Evolutionary conservation across 2,113 vertebrate genomes (phyloP).

Genomic region (Enhydra lutris): DNA sequence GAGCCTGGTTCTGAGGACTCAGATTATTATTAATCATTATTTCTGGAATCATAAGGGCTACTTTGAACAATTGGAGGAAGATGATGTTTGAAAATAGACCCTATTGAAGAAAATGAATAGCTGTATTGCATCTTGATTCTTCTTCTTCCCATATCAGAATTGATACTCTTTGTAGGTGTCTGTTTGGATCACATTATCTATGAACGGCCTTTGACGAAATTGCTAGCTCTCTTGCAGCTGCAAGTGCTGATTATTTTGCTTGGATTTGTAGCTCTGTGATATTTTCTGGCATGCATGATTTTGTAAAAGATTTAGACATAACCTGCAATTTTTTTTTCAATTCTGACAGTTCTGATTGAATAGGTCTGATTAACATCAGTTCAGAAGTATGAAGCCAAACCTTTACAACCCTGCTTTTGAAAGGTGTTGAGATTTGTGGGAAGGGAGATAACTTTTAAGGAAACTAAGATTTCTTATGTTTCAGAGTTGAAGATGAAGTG

Average conservation of each 20-base stretch:
- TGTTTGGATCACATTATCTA: neutral
- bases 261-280: conserved; percentile 35
- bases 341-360: neutral
- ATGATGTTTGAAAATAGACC: neutral
- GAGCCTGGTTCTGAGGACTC: neutral
- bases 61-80: neutral
- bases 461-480: conserved; percentile 20
- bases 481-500: conserved; percentile 4
- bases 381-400: neutral
- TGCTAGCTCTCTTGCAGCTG: neutral
- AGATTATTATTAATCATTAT: neutral
- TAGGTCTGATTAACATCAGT: neutral
- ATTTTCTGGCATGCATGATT: neutral
- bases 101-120: neutral
- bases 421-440: neutral
- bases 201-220: neutral
- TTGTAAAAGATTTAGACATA: conserved; percentile 15
- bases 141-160: neutral
- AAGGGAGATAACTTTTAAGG: neutral
- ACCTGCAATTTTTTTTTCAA: neutral
- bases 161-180: neutral
- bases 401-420: neutral
- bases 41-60: neutral
- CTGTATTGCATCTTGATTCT: neutral
- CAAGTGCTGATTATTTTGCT: conserved; percentile 28